Percentiles rank a stretch among this genome's conserved stretches.
phyloP scores from a whole-genome alignment of 2,113 vertebrate species.

The Pelmatolapia mariae region DNA sequence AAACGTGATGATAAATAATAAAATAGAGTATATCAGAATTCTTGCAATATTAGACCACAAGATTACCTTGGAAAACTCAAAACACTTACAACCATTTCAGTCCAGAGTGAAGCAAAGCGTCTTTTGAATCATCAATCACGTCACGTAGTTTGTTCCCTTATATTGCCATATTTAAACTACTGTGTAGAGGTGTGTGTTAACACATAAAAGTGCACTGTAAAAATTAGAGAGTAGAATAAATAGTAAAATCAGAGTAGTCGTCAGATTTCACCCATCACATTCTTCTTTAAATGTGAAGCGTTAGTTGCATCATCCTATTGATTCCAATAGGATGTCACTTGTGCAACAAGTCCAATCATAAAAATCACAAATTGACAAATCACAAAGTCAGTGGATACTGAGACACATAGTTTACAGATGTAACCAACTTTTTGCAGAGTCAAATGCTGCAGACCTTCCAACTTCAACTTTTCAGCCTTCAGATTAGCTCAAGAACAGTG shows the following conservation, averaged over 20 bases:
- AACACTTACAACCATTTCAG: background rate
- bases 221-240: too few relatives aligned
- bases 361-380: background rate
- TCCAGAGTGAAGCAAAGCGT: accelerated
- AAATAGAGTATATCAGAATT: background rate
- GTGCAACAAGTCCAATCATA: too few relatives aligned
- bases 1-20: background rate
- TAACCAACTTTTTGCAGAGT: background rate
- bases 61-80: background rate
- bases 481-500: background rate
- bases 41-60: background rate
- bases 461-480: background rate
- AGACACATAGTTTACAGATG: background rate
- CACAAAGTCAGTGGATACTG: background rate
- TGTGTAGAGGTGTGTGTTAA: background rate
- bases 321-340: background rate
- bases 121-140: background rate
- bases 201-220: background rate
- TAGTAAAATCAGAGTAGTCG: too few relatives aligned
- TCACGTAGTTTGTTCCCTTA: background rate
- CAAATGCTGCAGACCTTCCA: background rate
- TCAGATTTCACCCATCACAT: background rate
- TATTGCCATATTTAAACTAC: background rate
- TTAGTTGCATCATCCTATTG: background rate
- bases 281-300: background rate